Evolutionary conservation across 2,888 invertebrate genomes (phyloP), one percentile per base, ranked within the genome.

Genomic region (Tiliacea aurago): DNA sequence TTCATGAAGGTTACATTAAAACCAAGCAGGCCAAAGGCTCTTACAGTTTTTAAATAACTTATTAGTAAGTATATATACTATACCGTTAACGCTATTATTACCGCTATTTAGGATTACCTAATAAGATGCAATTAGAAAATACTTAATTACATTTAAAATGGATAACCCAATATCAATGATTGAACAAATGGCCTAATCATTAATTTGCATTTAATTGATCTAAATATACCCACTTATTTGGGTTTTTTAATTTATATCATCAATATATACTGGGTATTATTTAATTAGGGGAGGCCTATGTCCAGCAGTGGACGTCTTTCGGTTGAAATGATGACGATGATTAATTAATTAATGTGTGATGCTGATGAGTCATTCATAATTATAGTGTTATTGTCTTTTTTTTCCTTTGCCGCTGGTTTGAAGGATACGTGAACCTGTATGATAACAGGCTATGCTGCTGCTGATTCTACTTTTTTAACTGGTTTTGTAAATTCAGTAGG

Each of bases 151-250:
- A 61, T 61, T 41, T 61, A 41, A 37, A 37, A 51, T 63, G 23
- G 7, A 47, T 47, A 49, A 41, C n/a, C 15, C 28, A 28, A 11
- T 69, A n/a, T 15, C n/a, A 10, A 15, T 23, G 1, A 15, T 4
- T 10, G 1, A 33, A 11, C 6, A 43, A 20, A 28, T 62, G 15
- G 18, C 53, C 11, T 15, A 45, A 47, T n/a, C 28, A 18, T 56
- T 62, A 56, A 73, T 47, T 70, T 15, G 18, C 11, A 47, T 55
- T 62, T 69, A 55, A 73, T 73, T 62, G 45, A n/a, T 55, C 2
- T 9, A 11, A 1, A 4, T 13, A 37, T 59, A 59, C n/a, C 37
- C n/a, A 37, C 2, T 7, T 37, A 37, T 4, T 15, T 33, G 11
- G 33, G 58, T 11, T 9, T 56, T 33, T 28, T 4, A 18, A 9